Conservation (phyloP, 2,113 vertebrate species). For the Tychaedon coryphoeus region DNA sequence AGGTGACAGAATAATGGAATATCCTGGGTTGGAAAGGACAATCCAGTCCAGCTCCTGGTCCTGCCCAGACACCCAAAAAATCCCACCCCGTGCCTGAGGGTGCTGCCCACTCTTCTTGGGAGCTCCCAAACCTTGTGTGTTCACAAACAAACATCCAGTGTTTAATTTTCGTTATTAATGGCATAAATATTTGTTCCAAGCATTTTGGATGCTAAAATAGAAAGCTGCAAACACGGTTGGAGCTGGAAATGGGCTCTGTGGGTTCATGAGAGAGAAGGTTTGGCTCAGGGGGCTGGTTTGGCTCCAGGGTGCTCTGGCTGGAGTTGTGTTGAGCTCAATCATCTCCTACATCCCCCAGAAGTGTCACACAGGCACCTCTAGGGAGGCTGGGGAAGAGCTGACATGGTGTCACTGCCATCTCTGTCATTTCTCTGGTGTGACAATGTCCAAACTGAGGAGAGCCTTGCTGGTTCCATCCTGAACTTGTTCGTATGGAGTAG, state of each 20-base stretch:
- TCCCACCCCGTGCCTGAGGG: neutral
- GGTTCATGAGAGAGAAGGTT: neutral
- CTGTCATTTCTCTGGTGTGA: neutral
- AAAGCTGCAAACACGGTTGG: neutral
- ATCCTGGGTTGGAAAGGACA: neutral
- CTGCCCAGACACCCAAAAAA: neutral
- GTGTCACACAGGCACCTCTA: too few species aligned
- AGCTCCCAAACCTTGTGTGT: neutral
- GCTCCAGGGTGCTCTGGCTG: neutral
- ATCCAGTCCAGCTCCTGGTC: neutral
- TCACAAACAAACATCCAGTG: neutral
- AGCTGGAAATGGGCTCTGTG: neutral
- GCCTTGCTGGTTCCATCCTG: neutral
- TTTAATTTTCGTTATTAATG: neutral
- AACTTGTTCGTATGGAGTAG: too few species aligned
- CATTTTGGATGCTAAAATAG: neutral
- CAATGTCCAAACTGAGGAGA: neutral
- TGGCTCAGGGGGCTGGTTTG: neutral
- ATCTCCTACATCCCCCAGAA: neutral
- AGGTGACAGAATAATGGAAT: neutral
- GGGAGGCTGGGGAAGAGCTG: neutral
- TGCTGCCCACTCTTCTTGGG: neutral
- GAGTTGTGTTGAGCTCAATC: neutral
- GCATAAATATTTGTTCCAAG: neutral
- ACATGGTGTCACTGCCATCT: neutral